These are phyloP conservation scores for Epizoanthus ramosus DNA, from an alignment of 92 coral and sea anemone genomes.

Conservation along the genomic window DNA sequence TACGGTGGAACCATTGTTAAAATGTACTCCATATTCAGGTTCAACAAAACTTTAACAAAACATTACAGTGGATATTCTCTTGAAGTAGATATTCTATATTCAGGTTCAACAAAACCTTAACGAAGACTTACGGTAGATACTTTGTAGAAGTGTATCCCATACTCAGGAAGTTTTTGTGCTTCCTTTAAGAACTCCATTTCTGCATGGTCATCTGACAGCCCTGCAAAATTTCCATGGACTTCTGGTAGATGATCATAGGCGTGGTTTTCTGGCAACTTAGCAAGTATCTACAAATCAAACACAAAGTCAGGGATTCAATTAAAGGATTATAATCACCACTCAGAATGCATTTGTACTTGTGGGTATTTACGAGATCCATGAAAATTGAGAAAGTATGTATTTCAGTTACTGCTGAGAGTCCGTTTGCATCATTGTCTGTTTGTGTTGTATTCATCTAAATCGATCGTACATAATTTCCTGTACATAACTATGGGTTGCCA, in stretches of 20 bases:
- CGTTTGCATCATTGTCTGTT: too few relatives aligned
- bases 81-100: too few relatives aligned
- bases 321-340: too few relatives aligned
- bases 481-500: too few relatives aligned
- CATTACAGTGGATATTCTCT: neutral
- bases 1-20: too few relatives aligned
- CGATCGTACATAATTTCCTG: too few relatives aligned
- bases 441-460: too few relatives aligned
- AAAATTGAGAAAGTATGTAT: too few relatives aligned
- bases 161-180: constrained; percentile 90
- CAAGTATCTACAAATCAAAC: constrained; percentile 58
- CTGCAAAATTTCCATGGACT: constrained; percentile 73
- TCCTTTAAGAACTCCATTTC: constrained; percentile 90
- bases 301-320: neutral
- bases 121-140: constrained; percentile 68
- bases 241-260: constrained; percentile 78
- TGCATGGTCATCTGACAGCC: constrained; percentile 81
- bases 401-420: too few relatives aligned
- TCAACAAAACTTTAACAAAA: neutral
- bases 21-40: too few relatives aligned
- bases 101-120: neutral
- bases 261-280: constrained; percentile 70
- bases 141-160: constrained; percentile 91
- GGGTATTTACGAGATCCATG: too few relatives aligned
- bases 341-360: too few relatives aligned